Base-by-base conservation (phyloP, 2,113 vertebrate species). In the Xenopus laevis region DNA sequence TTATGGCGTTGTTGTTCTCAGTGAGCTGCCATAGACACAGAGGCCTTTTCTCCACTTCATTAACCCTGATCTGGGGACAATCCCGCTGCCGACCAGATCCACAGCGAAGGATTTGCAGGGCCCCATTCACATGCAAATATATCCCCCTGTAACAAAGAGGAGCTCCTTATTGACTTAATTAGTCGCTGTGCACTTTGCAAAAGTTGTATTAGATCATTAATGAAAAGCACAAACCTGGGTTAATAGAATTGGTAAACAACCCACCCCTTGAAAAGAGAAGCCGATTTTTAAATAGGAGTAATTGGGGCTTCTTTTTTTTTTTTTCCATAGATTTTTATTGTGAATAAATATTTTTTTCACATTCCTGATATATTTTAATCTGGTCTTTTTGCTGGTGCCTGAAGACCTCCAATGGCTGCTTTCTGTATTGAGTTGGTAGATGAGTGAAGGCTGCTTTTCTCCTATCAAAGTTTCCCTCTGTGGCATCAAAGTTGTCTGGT, bases 21-120 rank as follows among this genome's bases (percentile, higher is more conserved):
- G 91, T 93, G 88, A 89, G 91, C 90, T 91, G 91, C 91, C 92
- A 83, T 93, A 18, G 93, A 91, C 87, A 94, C 4, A 47, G 46
- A 90, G 52, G 92, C 95, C 90, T 90, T 92, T 93, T 94, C 94
- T 91, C 4, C 94, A 97, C 96, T 98, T 98, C 96, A 98, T 99
- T 98, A 98, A 97, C 94, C 95, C 92, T 84, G 94, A 93, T 92
- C 89, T 86, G 89, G 92, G 91, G 93, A 92, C 89, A 88, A 92
- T 88, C 87, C 89, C 82, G 79, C 62, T 5, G 82, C 82, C 80
- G 68, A 58, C 53, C 71, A 50, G 81, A 79, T 83, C 90, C 87
- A 86, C 92, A 89, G 87, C 82, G 74, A 81, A 70, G 89, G 94
- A 95, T 97, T 97, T 95, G 50, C 91, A 85, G 84, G 77, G 80